Conservation (phyloP, 2,797 vertebrate species). For the Sebastes matsubarae region DNA sequence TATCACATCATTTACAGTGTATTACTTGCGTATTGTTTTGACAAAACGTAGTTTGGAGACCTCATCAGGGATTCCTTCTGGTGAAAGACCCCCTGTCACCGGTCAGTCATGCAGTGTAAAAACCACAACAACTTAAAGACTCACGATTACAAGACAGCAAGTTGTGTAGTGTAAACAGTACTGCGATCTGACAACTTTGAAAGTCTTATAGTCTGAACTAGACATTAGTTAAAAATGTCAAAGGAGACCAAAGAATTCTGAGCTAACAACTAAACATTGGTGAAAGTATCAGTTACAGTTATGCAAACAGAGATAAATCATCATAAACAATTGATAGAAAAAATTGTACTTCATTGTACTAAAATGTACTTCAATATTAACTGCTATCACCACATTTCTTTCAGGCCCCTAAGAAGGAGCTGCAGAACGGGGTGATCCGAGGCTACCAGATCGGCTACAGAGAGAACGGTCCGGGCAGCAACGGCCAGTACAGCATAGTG, state of each 20-base stretch:
- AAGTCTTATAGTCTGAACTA: too few species aligned
- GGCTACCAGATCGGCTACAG: slow-evolving; percentile 98
- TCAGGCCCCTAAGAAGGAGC: slow-evolving; percentile 95
- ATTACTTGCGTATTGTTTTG: too few species aligned
- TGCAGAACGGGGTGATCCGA: slow-evolving; percentile 96
- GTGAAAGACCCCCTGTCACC: too few species aligned
- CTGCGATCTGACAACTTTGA: too few species aligned
- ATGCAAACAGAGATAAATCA: background rate
- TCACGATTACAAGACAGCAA: too few species aligned
- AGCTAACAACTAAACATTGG: background rate
- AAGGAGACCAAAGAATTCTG: background rate
- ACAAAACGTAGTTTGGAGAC: too few species aligned
- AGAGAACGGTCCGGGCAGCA: slow-evolving; percentile 97
- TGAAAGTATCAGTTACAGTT: background rate
- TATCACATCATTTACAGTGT: too few species aligned
- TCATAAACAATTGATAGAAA: background rate
- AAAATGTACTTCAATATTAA: background rate
- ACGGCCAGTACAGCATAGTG: slow-evolving; percentile 97
- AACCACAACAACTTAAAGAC: too few species aligned
- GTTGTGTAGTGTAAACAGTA: too few species aligned
- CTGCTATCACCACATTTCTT: background rate
- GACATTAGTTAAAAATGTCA: background rate
- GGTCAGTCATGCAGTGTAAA: too few species aligned
- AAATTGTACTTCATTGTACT: too few species aligned
- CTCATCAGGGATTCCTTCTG: too few species aligned